These are phyloP conservation scores for Notospermus geniculatus DNA, from an alignment of 1,140 invertebrate species.

Conservation along the genomic window DNA sequence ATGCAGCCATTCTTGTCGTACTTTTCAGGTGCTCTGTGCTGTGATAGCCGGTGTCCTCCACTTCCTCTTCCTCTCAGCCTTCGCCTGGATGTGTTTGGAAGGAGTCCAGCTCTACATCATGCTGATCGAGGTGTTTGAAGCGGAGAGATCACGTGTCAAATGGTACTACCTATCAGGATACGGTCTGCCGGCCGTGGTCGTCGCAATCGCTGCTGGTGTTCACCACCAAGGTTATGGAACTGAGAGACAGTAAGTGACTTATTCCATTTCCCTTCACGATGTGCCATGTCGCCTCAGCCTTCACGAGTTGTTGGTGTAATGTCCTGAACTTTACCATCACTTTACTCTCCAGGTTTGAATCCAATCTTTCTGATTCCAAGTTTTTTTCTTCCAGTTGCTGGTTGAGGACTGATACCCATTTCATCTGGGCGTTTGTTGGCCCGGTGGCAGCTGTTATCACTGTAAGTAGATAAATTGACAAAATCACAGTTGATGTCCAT, in stretches of 20 bases:
- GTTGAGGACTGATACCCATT: constrained; percentile 81
- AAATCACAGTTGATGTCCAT: too few relatives aligned
- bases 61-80: constrained; percentile 92
- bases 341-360: too few relatives aligned
- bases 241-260: constrained; percentile 61
- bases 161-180: constrained; percentile 85
- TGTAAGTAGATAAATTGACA: constrained; percentile 72
- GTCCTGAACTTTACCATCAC: too few relatives aligned
- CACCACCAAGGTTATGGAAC: constrained; percentile 85
- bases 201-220: constrained; percentile 71
- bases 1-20: constrained; percentile 1
- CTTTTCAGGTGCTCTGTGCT: constrained; percentile 70
- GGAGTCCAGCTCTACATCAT: constrained; percentile 93
- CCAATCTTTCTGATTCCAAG: too few relatives aligned
- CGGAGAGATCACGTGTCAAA: constrained; percentile 76
- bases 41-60: constrained; percentile 88
- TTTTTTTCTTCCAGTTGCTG: constrained; percentile 66
- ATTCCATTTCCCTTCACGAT: too few relatives aligned
- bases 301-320: too few relatives aligned
- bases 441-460: constrained; percentile 80
- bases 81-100: constrained; percentile 94
- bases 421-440: constrained; percentile 91
- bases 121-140: constrained; percentile 91
- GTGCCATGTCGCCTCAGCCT: too few relatives aligned
- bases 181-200: constrained; percentile 59